phyloP scores from a whole-genome alignment of 1,140 invertebrate genomes.

The Pteromalus puparum region DNA sequence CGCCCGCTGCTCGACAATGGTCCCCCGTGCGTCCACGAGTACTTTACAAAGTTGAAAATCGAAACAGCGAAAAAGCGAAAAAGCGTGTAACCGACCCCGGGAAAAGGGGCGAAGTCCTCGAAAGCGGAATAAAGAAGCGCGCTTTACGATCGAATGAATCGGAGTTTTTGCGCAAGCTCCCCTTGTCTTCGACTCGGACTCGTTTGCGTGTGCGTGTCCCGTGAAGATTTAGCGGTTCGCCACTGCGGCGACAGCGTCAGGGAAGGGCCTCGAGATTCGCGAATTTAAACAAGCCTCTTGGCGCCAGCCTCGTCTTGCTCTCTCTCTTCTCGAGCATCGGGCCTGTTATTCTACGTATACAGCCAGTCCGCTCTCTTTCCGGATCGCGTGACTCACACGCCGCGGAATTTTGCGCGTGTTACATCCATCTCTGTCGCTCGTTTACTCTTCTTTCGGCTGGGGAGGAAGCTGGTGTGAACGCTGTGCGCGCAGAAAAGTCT shows the following conservation, averaged over 20 bases:
- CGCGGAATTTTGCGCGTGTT: slow-evolving; percentile 10
- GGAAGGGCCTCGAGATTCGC: neutral
- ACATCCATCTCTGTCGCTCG: neutral
- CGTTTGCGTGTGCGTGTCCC: slow-evolving; percentile 31
- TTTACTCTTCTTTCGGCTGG: slow-evolving; percentile 22
- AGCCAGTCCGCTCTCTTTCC: slow-evolving; percentile 14
- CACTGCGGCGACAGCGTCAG: neutral
- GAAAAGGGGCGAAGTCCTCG: neutral
- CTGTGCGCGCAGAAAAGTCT: neutral
- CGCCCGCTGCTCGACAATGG: neutral
- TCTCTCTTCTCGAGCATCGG: neutral
- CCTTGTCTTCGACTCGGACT: slow-evolving; percentile 16
- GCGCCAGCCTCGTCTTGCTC: slow-evolving; percentile 14
- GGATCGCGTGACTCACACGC: slow-evolving; percentile 41
- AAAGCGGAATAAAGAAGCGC: slow-evolving; percentile 29
- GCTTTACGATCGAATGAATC: slow-evolving; percentile 39
- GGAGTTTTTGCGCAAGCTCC: slow-evolving; percentile 24
- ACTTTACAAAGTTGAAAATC: slow-evolving; percentile 26
- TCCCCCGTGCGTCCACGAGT: neutral
- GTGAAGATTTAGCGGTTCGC: slow-evolving; percentile 35
- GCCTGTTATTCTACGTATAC: neutral
- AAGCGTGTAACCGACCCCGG: neutral
- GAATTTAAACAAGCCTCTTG: slow-evolving; percentile 51
- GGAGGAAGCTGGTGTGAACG: neutral
- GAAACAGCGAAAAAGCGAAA: neutral